Conservation (phyloP, 2,113 vertebrate genomes). For the Cnemophilus loriae region DNA sequence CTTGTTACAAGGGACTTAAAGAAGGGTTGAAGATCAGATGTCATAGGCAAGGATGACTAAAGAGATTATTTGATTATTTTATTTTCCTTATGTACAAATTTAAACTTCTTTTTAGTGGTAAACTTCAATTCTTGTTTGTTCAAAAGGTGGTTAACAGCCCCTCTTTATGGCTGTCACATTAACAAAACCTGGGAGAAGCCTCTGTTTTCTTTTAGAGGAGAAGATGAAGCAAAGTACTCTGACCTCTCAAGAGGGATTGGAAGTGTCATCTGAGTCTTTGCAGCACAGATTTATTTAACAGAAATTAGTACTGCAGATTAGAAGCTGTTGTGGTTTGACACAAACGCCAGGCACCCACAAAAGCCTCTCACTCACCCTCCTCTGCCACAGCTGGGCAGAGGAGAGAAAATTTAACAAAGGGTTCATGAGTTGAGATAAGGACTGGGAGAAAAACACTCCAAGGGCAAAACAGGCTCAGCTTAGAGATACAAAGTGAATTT, state of each 20-base stretch:
- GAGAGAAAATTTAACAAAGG: too few species aligned
- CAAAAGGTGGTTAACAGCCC: neutral
- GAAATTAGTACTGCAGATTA: neutral
- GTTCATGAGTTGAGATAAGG: neutral
- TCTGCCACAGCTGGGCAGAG: neutral
- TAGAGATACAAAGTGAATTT: neutral
- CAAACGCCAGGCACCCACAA: fast-evolving
- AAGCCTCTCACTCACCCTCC: neutral
- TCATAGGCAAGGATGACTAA: neutral
- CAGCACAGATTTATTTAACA: neutral
- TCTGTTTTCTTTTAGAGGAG: neutral
- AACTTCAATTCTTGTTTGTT: neutral
- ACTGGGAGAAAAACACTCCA: neutral
- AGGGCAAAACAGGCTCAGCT: neutral
- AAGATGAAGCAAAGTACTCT: neutral
- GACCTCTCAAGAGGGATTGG: neutral
- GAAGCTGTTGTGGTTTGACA: neutral
- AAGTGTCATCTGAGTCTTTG: neutral
- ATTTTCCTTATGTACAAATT: neutral
- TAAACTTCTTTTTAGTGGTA: neutral
- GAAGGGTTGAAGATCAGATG: neutral
- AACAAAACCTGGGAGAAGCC: neutral
- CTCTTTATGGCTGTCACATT: neutral
- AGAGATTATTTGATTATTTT: neutral
- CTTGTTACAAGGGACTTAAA: neutral